Percentiles rank a stretch among this genome's conserved stretches.
phyloP scores from a whole-genome alignment of 53 echinoderm and acorn worm genomes.

The Apostichopus leukothele region DNA sequence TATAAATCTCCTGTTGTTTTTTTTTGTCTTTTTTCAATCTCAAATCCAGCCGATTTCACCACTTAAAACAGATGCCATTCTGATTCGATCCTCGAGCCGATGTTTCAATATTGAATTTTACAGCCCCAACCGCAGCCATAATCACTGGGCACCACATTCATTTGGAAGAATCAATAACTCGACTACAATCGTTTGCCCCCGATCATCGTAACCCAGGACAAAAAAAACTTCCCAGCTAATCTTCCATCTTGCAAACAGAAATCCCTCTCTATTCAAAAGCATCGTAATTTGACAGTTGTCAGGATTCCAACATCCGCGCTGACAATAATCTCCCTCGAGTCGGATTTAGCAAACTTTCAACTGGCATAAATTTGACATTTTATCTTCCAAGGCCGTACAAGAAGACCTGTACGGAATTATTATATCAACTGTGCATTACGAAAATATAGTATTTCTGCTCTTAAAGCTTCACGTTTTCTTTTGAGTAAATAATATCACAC shows the following conservation, averaged over 20 bases:
- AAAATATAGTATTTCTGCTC: too few species aligned
- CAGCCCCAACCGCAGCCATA: neutral
- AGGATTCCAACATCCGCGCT: neutral
- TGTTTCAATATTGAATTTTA: slow-evolving; percentile 27
- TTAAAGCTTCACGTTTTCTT: too few species aligned
- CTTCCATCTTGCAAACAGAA: neutral
- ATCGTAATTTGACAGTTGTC: neutral
- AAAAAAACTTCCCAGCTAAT: neutral
- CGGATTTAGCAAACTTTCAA: neutral
- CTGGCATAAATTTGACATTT: neutral
- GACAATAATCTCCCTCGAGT: neutral
- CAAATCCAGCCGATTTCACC: neutral
- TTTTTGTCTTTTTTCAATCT: neutral
- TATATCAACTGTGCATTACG: too few species aligned
- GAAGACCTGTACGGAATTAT: neutral
- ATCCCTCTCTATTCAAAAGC: neutral
- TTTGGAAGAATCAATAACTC: slow-evolving; percentile 24
- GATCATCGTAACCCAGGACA: neutral
- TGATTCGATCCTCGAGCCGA: neutral
- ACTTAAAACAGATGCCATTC: slow-evolving; percentile 14
- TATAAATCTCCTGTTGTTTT: neutral
- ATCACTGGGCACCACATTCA: slow-evolving; percentile 18
- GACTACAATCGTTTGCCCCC: neutral
- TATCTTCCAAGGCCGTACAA: neutral
- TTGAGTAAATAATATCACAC: too few species aligned